Percentiles rank a stretch among this genome's conserved stretches.
These are phyloP conservation scores for Panagrolaimus sp. DNA, from an alignment of 1,140 invertebrate species.

Conservation along the genomic window DNA sequence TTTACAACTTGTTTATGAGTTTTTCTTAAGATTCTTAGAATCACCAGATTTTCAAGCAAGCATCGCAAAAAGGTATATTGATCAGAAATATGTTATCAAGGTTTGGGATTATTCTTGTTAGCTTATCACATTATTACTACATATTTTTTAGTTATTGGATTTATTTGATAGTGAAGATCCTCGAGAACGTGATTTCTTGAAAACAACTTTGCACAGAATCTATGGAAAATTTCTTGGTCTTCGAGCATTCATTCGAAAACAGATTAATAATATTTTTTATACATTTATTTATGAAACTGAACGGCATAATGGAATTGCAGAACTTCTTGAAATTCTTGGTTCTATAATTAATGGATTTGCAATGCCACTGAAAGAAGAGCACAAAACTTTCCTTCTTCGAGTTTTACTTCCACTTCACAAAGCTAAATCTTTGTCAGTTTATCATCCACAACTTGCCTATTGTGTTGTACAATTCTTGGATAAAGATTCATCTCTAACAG, in stretches of 20 bases:
- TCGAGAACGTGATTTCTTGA: conserved; percentile 89
- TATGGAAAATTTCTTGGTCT: conserved; percentile 95
- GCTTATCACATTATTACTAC: neutral
- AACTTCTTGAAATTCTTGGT: conserved; percentile 61
- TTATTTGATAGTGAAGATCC: conserved; percentile 96
- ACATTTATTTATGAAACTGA: conserved; percentile 64
- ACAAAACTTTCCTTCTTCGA: conserved; percentile 57
- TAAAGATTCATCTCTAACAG: conserved; percentile 77
- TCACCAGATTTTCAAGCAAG: conserved; percentile 88
- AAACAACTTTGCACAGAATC: conserved; percentile 92
- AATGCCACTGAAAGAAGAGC: conserved; percentile 62
- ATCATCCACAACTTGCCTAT: conserved; percentile 92
- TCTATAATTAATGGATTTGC: conserved; percentile 65
- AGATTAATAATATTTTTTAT: conserved; percentile 98
- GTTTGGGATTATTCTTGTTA: too few species aligned
- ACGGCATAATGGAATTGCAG: conserved; percentile 60
- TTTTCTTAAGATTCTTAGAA: conserved; percentile 89
- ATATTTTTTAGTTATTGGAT: conserved; percentile 74
- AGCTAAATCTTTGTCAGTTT: conserved; percentile 73
- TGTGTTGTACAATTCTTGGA: conserved; percentile 95
- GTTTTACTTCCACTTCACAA: conserved; percentile 62
- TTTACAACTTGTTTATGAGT: conserved; percentile 93
- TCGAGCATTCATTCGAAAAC: conserved; percentile 90
- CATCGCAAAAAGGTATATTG: conserved; percentile 87
- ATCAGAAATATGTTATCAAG: conserved; percentile 92